Conservation (phyloP, 2,113 vertebrate species). For the Arenaria interpres region DNA sequence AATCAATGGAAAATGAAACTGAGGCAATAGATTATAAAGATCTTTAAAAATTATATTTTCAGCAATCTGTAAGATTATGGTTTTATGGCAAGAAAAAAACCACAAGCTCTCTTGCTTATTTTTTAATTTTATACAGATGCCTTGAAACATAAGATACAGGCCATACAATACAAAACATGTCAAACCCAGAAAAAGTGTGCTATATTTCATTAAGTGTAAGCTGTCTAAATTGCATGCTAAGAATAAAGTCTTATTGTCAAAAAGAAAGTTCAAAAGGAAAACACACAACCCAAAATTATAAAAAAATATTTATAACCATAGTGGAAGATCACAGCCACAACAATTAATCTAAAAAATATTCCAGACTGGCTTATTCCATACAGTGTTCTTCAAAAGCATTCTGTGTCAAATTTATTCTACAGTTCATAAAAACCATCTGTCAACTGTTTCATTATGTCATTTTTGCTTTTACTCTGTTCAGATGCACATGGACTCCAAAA, state of each 20-base stretch:
- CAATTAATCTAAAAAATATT: conserved; percentile 39
- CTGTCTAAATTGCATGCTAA: not conserved
- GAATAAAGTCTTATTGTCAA: conserved; percentile 9
- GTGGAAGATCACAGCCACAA: conserved; percentile 2
- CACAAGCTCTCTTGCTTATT: not conserved
- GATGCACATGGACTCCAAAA: not conserved
- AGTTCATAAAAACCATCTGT: conserved; percentile 5
- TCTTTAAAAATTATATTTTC: not conserved
- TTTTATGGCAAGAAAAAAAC: not conserved
- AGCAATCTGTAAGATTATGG: not conserved
- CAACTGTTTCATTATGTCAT: not conserved
- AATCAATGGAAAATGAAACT: not conserved
- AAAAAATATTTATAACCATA: not conserved
- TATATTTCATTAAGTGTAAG: not conserved
- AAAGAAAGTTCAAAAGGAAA: conserved; percentile 12
- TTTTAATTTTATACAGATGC: not conserved
- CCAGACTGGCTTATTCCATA: not conserved
- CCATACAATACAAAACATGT: not conserved
- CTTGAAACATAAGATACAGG: not conserved
- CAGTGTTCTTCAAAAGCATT: not conserved
- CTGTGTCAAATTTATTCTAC: not conserved
- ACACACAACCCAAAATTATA: not conserved
- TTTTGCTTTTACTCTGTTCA: not conserved
- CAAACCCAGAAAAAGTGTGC: not conserved
- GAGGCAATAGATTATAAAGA: not conserved